phyloP scores from a whole-genome alignment of 2,888 invertebrate genomes.

The Argyresthia goedartella region DNA sequence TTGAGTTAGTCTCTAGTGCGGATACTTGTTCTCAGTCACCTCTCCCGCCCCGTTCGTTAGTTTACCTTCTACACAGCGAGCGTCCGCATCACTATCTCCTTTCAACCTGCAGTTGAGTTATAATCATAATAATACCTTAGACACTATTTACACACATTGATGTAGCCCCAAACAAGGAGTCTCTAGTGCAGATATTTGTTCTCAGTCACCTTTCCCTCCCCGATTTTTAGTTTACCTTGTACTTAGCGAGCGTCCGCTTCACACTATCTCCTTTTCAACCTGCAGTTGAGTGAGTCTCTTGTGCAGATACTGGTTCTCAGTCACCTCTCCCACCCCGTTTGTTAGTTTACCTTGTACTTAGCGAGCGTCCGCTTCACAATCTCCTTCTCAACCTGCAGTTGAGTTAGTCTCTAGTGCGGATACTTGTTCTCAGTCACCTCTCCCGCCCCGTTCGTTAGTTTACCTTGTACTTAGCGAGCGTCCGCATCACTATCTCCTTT shows the following conservation, averaged over 20 bases:
- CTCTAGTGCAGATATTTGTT: no score
- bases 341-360: conserved; percentile 76
- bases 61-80: no score
- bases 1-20: conserved; percentile 85
- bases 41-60: conserved; percentile 86
- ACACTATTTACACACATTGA: no score
- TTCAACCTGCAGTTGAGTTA: no score
- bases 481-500: no score
- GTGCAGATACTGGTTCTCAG: conserved; percentile 88
- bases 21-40: conserved; percentile 85
- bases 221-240: conserved; percentile 75
- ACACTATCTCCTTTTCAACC: conserved; percentile 83
- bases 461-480: no score
- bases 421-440: conserved; percentile 87
- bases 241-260: conserved; percentile 79
- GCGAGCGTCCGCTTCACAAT: conserved; percentile 77
- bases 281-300: conserved; percentile 83
- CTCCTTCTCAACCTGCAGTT: conserved; percentile 84
- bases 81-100: no score
- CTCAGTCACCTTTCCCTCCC: no score
- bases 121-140: no score
- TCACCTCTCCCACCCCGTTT: conserved; percentile 81
- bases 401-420: conserved; percentile 84
- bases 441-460: conserved; percentile 85
- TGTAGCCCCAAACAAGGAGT: no score